Conservation (phyloP, 2,888 invertebrate genomes). For the Tinea pellionella region DNA sequence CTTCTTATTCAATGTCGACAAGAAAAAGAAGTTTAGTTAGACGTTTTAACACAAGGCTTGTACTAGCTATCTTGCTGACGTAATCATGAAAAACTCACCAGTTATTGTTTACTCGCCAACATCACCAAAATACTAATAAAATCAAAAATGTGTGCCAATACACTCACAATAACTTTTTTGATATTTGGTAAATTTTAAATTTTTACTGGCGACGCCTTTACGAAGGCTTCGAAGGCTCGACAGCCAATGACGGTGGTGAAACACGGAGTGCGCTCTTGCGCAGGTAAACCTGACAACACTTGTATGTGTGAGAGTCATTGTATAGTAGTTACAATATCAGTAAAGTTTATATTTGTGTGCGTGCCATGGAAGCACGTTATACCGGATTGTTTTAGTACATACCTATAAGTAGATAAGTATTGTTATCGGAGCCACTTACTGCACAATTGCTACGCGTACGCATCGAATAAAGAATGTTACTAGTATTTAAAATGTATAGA, state of each 20-base stretch:
- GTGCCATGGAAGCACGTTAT: slow-evolving; percentile 17
- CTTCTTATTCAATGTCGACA: neutral
- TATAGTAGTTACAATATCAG: slow-evolving; percentile 3
- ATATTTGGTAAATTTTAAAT: slow-evolving; percentile 51
- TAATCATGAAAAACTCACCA: slow-evolving; percentile 1
- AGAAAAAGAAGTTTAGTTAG: neutral
- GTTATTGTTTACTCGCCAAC: neutral
- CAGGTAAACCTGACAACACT: slow-evolving; percentile 36
- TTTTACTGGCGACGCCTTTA: slow-evolving; percentile 35
- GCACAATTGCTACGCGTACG: neutral
- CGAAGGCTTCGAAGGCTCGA: slow-evolving; percentile 50
- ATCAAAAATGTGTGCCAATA: neutral
- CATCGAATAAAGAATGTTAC: no score
- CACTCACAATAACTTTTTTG: neutral
- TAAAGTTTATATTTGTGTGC: slow-evolving; percentile 23
- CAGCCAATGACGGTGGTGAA: slow-evolving; percentile 52
- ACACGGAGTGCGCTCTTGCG: slow-evolving; percentile 64
- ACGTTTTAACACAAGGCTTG: neutral
- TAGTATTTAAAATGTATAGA: no score
- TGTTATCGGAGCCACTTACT: neutral
- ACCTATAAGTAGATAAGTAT: neutral
- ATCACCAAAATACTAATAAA: neutral
- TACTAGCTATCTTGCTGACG: neutral
- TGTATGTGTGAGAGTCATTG: slow-evolving; percentile 4
- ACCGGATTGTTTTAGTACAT: slow-evolving; percentile 1